phyloP scores from a whole-genome alignment of 2,888 invertebrate species.

The Acleris cristana region DNA sequence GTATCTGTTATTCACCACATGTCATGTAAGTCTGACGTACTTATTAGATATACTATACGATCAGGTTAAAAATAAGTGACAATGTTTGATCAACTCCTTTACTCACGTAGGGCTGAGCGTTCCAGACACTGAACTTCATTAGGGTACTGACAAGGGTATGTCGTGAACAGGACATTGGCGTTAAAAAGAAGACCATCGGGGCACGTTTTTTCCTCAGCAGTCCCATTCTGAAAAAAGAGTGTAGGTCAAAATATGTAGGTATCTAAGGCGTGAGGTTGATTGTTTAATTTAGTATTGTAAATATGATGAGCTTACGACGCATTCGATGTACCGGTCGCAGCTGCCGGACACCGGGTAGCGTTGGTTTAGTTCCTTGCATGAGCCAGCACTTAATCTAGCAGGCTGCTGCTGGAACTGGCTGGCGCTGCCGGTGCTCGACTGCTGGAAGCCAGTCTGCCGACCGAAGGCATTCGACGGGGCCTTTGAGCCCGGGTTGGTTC shows the following conservation, averaged over 20 bases:
- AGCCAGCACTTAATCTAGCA: conserved; percentile 47
- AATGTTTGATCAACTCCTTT: conserved; percentile 1
- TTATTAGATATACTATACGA: not conserved
- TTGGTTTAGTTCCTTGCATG: conserved; percentile 88
- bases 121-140: conserved; percentile 91
- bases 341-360: conserved; percentile 87
- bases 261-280: no score
- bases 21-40: conserved; percentile 14
- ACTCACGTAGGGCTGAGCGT: conserved; percentile 87
- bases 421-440: conserved; percentile 43
- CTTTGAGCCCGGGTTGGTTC: conserved; percentile 1
- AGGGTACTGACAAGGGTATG: conserved; percentile 93
- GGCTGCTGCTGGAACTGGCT: conserved; percentile 32
- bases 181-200: conserved; percentile 93
- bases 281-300: not conserved
- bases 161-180: conserved; percentile 85
- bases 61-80: not conserved
- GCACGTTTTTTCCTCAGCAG: conserved; percentile 89
- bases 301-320: conserved; percentile 72
- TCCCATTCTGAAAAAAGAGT: conserved; percentile 83
- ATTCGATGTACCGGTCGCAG: conserved; percentile 90
- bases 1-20: not conserved
- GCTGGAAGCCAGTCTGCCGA: conserved; percentile 47
- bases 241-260: not conserved
- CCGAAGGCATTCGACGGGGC: conserved; percentile 17